Evolutionary conservation across 2,113 vertebrate genomes (phyloP).

Genomic region (Pollachius pollachius): DNA sequence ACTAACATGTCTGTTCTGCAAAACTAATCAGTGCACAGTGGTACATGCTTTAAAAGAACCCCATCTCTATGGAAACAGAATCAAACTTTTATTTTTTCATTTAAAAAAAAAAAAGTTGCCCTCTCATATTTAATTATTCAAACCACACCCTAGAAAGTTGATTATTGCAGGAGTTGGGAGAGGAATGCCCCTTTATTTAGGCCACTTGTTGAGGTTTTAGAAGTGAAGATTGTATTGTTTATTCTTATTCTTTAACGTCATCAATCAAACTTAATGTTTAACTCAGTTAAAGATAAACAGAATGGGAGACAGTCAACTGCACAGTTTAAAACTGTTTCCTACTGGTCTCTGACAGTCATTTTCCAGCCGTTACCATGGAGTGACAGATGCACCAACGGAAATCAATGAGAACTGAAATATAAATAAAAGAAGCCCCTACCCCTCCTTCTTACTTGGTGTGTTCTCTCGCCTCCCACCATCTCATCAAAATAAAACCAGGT

Average conservation of each 20-base stretch:
- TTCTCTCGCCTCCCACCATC: slow-evolving; percentile 21
- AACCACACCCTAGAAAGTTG: background rate
- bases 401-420: background rate
- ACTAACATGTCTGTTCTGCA: slow-evolving; percentile 31
- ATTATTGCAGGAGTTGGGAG: background rate
- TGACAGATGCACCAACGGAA: no score
- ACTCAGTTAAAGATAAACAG: no score
- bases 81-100: slow-evolving; percentile 3
- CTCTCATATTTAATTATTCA: background rate
- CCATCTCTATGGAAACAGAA: slow-evolving; percentile 25
- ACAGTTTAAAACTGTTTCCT: no score
- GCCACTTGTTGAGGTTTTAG: background rate
- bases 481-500: slow-evolving; percentile 33
- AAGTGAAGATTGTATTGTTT: background rate
- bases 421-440: background rate
- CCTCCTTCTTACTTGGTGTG: background rate
- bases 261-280: no score
- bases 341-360: no score
- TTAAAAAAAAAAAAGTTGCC: background rate
- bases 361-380: no score
- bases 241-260: no score
- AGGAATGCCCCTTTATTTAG: background rate
- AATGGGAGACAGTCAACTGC: no score
- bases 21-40: slow-evolving; percentile 27
- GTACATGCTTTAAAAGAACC: slow-evolving; percentile 15